These are phyloP conservation scores for Agrochola lota DNA, from an alignment of 2,888 invertebrate species.

Conservation along the genomic window DNA sequence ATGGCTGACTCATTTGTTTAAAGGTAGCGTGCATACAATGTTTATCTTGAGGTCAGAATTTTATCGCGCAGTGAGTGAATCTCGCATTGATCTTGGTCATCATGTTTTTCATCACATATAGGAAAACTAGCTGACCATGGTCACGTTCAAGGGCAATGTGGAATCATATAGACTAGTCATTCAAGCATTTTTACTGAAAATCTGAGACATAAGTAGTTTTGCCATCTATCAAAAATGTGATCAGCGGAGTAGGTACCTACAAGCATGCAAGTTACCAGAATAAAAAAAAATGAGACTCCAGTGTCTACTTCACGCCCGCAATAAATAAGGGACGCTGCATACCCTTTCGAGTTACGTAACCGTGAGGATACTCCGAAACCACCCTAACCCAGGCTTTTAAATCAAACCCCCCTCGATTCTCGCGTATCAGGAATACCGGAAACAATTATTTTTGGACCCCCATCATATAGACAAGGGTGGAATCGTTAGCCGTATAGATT, in stretches of 20 bases:
- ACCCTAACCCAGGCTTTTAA: constrained; percentile 47
- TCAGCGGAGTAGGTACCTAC: no score
- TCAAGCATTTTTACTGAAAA: not conserved
- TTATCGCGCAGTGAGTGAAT: not conserved
- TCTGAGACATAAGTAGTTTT: not conserved
- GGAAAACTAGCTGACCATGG: not conserved
- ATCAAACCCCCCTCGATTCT: constrained; percentile 53
- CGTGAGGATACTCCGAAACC: constrained; percentile 41
- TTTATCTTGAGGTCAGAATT: constrained; percentile 14
- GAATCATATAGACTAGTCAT: not conserved
- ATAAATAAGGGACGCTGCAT: not conserved
- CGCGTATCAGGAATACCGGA: constrained; percentile 74
- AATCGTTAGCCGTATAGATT: constrained; percentile 55
- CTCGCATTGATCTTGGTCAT: not conserved
- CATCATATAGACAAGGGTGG: constrained; percentile 67
- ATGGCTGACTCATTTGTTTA: constrained; percentile 14
- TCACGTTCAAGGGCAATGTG: not conserved
- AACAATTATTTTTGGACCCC: constrained; percentile 81
- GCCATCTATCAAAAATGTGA: not conserved
- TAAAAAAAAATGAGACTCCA: not conserved
- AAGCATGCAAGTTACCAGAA: not conserved
- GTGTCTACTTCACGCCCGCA: not conserved
- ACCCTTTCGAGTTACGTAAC: constrained; percentile 37
- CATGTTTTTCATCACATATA: not conserved
- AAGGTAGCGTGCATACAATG: not conserved